Percentiles rank a stretch among this genome's conserved stretches.
phyloP scores from a whole-genome alignment of 2,113 vertebrate species.

The Passer domesticus region DNA sequence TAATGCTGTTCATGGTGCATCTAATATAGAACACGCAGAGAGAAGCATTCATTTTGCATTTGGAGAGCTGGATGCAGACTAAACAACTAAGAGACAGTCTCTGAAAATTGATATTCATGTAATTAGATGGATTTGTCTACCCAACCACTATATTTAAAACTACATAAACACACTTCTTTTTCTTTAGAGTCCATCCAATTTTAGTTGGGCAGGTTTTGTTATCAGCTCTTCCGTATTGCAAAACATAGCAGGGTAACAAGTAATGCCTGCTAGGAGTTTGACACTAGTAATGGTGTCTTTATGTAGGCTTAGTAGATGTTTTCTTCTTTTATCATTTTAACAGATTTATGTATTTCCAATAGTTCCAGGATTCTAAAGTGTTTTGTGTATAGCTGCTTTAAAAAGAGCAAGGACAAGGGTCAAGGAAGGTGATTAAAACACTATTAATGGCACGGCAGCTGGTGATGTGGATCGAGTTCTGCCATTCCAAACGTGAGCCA shows the following conservation, averaged over 20 bases:
- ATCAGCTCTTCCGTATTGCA: not conserved
- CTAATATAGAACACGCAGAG: not conserved
- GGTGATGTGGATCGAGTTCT: not conserved
- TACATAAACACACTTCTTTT: not conserved
- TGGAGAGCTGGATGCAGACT: slow-evolving; percentile 52
- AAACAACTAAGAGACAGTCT: not conserved
- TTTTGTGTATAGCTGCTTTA: not conserved
- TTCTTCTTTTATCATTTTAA: not conserved
- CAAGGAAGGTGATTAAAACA: not conserved
- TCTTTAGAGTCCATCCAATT: not conserved
- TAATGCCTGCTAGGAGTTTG: not conserved
- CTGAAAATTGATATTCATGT: not conserved
- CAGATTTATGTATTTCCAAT: not conserved
- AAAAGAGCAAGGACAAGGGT: not conserved
- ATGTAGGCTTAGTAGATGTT: not conserved
- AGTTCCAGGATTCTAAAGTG: not conserved
- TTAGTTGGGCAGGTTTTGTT: not conserved
- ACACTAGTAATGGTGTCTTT: not conserved
- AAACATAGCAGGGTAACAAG: not conserved
- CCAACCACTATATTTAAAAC: not conserved
- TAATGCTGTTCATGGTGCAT: slow-evolving; percentile 67
- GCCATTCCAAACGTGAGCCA: not conserved
- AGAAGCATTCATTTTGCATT: slow-evolving; percentile 19
- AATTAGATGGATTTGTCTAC: not conserved
- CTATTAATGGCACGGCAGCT: not conserved